Evolutionary conservation across 2,888 invertebrate genomes (phyloP), one percentile per base, ranked within the genome.

Genomic region (Pogonocherus hispidulus): DNA sequence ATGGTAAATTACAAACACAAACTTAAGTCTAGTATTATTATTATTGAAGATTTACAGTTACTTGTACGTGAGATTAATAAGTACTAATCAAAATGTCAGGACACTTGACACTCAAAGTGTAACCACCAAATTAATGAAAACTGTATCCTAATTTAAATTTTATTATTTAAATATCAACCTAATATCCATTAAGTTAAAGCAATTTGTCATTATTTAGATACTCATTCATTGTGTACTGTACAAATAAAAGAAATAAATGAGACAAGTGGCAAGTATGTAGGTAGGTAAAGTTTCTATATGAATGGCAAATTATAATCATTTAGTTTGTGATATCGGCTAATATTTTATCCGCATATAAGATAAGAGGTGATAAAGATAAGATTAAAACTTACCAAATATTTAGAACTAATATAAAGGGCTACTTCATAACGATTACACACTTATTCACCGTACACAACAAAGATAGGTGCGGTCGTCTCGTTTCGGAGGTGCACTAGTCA

Each of bases 391-490:
- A 81, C 81, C 80, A 78, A 82, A 79, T 78, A 77, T 71, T 74
- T 77, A 78, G 16, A 59, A 47, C 18, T 47, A 77, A 76, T 69
- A 78, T 72, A 76, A 80, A 78, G 80, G 79, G 74, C 77, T 81
- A 81, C 77, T 82, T 52, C 82, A 83, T 84, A 82, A 82, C 83
- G 80, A 79, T 80, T 80, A 76, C 72, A 74, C 75, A 76, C 80
- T 80, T 80, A 80, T 77, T 81, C 79, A 83, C 77, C 76, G 75
- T 73, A 75, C 76, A 80, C 75, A 78, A 81, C 79, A 79, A 79
- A 76, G 79, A 82, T 82, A 84, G 84, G 84, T 84, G 84, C 83
- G 84, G 84, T 81, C 76, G 71, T 67, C 63, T 69, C 70, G 64
- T 71, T 68, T 74, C 67, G 69, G 57, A 70, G 68, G 59, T 71